Evolutionary conservation across 2,797 vertebrate species (phyloP).

Genomic region (Chloroceryle inda): DNA sequence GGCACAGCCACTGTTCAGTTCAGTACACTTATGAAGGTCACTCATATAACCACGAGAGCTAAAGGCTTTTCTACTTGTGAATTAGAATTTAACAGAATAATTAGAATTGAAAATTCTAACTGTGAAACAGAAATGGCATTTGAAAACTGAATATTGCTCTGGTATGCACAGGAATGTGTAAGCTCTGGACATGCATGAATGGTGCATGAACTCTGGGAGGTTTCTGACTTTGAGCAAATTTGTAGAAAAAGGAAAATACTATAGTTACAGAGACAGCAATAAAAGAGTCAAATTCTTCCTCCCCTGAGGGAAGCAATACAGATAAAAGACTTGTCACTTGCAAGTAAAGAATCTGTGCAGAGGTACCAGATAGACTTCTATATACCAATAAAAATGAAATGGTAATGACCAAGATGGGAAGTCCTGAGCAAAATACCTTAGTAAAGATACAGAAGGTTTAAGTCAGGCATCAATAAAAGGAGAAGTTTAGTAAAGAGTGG

Average conservation of each 20-base stretch:
- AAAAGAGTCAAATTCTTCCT: not conserved
- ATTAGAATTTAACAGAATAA: too few relatives aligned
- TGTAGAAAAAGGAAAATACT: not conserved
- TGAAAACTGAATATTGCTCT: not conserved
- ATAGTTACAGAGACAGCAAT: not conserved
- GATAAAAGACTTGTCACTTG: not conserved
- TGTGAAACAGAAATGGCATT: not conserved
- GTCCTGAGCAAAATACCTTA: not conserved
- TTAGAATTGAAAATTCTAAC: not conserved
- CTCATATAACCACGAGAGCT: not conserved
- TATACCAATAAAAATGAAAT: constrained; percentile 11
- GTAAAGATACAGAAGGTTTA: not conserved
- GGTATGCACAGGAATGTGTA: not conserved
- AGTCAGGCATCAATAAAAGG: not conserved
- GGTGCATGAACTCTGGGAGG: not conserved
- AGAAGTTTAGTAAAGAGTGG: not conserved
- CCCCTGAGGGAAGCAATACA: not conserved
- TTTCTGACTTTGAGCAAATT: not conserved
- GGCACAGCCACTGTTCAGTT: not conserved
- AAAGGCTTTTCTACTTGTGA: not conserved
- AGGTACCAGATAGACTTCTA: not conserved
- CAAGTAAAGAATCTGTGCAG: not conserved
- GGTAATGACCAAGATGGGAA: not conserved
- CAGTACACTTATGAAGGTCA: not conserved
- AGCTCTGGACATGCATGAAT: not conserved